phyloP scores from a whole-genome alignment of 2,113 vertebrate genomes.

The Tenebrosternarchus preto region DNA sequence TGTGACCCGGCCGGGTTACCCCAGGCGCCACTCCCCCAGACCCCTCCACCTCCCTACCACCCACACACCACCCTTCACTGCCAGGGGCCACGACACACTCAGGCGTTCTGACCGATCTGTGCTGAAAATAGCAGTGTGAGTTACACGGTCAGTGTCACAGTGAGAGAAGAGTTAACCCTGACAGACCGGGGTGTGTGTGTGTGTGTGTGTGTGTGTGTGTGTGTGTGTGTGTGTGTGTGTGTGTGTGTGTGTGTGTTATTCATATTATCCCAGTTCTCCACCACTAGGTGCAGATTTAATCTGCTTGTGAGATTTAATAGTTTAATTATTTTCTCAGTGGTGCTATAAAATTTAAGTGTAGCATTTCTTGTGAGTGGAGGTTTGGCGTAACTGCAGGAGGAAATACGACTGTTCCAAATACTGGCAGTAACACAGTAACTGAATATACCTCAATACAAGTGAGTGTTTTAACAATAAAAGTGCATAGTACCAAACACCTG shows the following conservation, averaged over 20 bases:
- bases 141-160: no score
- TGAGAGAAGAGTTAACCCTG: background rate
- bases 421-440: no score
- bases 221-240: conserved; percentile 10
- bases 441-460: no score
- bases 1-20: conserved; percentile 8
- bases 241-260: background rate
- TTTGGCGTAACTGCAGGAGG: background rate
- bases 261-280: no score
- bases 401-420: no score
- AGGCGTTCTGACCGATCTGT: conserved; percentile 33
- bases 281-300: background rate
- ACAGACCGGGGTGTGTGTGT: no score
- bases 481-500: no score
- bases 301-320: background rate
- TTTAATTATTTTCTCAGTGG: background rate
- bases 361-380: background rate
- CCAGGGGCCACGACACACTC: conserved; percentile 1
- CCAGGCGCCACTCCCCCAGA: background rate
- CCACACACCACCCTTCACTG: no score
- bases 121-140: conserved; percentile 20
- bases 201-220: background rate
- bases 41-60: background rate
- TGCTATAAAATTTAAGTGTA: background rate
- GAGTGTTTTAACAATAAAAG: no score